Evolutionary conservation across 2,888 invertebrate genomes (phyloP).

Genomic region (Dasysyrphus albostriatus): DNA sequence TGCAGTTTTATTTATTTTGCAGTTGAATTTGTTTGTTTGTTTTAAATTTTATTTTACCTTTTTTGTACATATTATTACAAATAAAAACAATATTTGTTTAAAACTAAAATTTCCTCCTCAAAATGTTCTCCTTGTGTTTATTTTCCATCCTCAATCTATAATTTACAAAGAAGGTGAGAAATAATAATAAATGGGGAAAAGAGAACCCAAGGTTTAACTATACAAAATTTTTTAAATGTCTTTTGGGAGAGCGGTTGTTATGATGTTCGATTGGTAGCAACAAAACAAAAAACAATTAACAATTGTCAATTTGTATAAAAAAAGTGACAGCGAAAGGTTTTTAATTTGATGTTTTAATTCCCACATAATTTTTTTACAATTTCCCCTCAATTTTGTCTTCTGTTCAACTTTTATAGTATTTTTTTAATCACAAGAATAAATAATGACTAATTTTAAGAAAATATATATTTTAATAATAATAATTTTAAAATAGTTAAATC

Average conservation of each 20-base stretch:
- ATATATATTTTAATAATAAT: constrained; percentile 52
- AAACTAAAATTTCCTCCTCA: constrained; percentile 69
- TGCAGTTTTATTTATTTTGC: constrained; percentile 72
- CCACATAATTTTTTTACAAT: constrained; percentile 13
- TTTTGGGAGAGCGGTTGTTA: constrained; percentile 14
- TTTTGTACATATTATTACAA: constrained; percentile 79
- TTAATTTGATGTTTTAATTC: neutral
- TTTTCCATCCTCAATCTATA: constrained; percentile 45
- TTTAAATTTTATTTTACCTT: constrained; percentile 77
- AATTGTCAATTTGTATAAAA: constrained; percentile 29
- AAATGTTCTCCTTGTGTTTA: constrained; percentile 61
- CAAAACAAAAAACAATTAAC: constrained; percentile 56
- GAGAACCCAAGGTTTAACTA: constrained; percentile 16
- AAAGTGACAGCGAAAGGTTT: constrained; percentile 11
- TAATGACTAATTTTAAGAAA: constrained; percentile 67
- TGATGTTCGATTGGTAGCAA: constrained; percentile 36
- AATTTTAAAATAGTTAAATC: constrained; percentile 61
- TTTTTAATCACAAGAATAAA: constrained; percentile 71
- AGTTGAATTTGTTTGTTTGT: constrained; percentile 70
- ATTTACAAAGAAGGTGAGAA: constrained; percentile 76
- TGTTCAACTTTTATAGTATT: constrained; percentile 24
- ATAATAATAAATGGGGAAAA: constrained; percentile 70
- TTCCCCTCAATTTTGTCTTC: constrained; percentile 10
- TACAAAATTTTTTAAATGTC: constrained; percentile 5
- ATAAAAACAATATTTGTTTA: constrained; percentile 78